These are phyloP conservation scores for Lipotes vexillifer DNA, from an alignment of 2,113 vertebrate genomes.

Conservation along the genomic window DNA sequence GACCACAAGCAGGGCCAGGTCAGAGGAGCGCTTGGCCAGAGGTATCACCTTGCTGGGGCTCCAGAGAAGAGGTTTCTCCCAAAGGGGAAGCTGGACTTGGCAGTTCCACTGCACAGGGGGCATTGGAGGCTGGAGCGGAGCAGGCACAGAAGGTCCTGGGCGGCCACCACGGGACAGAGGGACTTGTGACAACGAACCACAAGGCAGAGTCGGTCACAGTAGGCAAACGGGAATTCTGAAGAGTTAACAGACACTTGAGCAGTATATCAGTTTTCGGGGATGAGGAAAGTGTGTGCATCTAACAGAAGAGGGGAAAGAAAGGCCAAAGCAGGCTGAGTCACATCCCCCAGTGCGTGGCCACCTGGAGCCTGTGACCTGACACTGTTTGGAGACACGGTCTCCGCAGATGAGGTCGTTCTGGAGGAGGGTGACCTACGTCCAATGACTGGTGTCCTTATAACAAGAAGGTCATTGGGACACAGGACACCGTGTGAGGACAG, in stretches of 20 bases:
- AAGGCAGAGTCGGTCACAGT: background rate
- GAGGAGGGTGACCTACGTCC: background rate
- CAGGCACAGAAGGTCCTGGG: background rate
- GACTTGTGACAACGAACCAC: rapidly evolving
- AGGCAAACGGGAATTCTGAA: background rate
- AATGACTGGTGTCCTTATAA: background rate
- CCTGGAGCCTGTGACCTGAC: background rate
- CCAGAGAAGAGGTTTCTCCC: background rate
- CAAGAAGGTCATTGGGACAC: background rate
- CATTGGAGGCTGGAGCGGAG: background rate
- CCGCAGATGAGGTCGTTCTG: background rate
- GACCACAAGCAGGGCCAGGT: rapidly evolving
- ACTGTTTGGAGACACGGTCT: background rate
- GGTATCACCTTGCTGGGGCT: rapidly evolving
- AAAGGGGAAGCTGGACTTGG: background rate
- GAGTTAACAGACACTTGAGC: rapidly evolving
- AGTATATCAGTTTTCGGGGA: too few relatives aligned
- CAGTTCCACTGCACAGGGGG: too few relatives aligned
- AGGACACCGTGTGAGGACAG: background rate
- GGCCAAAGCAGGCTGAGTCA: background rate
- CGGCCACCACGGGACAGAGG: background rate
- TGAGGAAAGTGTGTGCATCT: background rate
- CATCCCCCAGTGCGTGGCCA: rapidly evolving
- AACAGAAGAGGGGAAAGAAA: too few relatives aligned
- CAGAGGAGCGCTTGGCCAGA: background rate